Conservation (phyloP, 2,113 vertebrate genomes). For the Polypterus senegalus region DNA sequence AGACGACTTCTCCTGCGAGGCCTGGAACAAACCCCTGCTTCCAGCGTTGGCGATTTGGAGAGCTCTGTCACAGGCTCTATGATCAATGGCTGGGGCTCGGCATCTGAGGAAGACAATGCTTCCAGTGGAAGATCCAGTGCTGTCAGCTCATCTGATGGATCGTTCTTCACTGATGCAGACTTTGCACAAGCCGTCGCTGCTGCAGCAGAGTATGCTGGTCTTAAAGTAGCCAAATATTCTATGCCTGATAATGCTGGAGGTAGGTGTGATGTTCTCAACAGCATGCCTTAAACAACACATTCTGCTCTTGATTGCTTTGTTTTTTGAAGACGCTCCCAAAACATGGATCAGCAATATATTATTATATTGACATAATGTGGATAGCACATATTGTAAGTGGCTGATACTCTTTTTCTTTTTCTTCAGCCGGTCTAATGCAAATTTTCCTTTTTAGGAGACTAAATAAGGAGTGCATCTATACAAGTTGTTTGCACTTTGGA, state of each 20-base stretch:
- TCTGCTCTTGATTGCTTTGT: too few species aligned
- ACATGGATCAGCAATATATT: too few species aligned
- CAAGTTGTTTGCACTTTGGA: too few species aligned
- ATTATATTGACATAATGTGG: too few species aligned
- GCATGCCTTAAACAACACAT: too few species aligned
- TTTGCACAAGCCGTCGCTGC: constrained; percentile 94
- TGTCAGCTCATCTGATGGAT: constrained; percentile 92
- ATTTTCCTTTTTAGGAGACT: too few species aligned
- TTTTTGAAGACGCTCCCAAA: too few species aligned
- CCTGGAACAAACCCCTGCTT: constrained; percentile 91
- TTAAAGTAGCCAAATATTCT: constrained; percentile 76
- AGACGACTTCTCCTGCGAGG: constrained; percentile 75
- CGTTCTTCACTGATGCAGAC: constrained; percentile 94
- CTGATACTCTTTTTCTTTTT: too few species aligned
- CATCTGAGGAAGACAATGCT: constrained; percentile 91
- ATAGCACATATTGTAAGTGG: too few species aligned
- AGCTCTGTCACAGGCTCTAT: constrained; percentile 97
- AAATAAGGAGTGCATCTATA: too few species aligned
- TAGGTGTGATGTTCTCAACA: constrained; percentile 9
- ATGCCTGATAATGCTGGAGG: constrained; percentile 61
- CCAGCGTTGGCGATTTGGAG: constrained; percentile 89
- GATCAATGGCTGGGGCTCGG: constrained; percentile 98
- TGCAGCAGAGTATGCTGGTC: constrained; percentile 83
- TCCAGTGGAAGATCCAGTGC: constrained; percentile 87
- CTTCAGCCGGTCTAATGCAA: too few species aligned